Conservation (phyloP, 2,113 vertebrate species). For the Triplophysa dalaica region DNA sequence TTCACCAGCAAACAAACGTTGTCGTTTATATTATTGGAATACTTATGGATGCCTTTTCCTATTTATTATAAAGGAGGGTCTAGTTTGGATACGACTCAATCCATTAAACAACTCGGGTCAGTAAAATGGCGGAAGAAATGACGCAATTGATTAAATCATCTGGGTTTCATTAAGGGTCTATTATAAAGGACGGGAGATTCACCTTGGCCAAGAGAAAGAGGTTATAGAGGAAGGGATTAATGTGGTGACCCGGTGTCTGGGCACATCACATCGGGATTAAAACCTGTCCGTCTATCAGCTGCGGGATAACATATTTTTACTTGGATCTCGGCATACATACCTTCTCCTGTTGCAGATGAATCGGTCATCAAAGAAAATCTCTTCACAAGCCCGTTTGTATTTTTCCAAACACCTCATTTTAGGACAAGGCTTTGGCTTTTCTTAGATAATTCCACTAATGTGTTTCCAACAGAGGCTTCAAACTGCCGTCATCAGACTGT, state of each 20-base stretch:
- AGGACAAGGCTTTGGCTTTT: neutral
- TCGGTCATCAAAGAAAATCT: slow-evolving; percentile 11
- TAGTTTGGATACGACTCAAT: slow-evolving; percentile 54
- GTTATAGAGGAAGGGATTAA: slow-evolving; percentile 39
- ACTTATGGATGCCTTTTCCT: too few relatives aligned
- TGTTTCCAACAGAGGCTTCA: neutral
- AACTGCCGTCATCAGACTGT: neutral
- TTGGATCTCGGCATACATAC: neutral
- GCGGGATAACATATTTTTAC: neutral
- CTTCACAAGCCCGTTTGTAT: slow-evolving; percentile 22
- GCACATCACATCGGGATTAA: slow-evolving; percentile 32
- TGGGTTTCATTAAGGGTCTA: slow-evolving; percentile 70
- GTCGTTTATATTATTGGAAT: too few relatives aligned
- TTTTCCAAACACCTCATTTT: slow-evolving; percentile 11
- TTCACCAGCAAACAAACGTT: too few relatives aligned
- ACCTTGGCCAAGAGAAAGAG: slow-evolving; percentile 43
- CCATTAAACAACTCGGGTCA: slow-evolving; percentile 57
- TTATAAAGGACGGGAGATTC: slow-evolving; percentile 52
- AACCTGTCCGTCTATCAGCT: slow-evolving; percentile 25
- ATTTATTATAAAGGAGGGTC: neutral
- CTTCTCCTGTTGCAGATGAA: slow-evolving; percentile 28
- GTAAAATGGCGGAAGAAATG: slow-evolving; percentile 68
- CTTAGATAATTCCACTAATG: neutral
- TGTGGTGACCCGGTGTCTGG: slow-evolving; percentile 50
- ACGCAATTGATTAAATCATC: slow-evolving; percentile 68